Conservation (phyloP, 2,888 invertebrate species). For the Brachypterus glaber region DNA sequence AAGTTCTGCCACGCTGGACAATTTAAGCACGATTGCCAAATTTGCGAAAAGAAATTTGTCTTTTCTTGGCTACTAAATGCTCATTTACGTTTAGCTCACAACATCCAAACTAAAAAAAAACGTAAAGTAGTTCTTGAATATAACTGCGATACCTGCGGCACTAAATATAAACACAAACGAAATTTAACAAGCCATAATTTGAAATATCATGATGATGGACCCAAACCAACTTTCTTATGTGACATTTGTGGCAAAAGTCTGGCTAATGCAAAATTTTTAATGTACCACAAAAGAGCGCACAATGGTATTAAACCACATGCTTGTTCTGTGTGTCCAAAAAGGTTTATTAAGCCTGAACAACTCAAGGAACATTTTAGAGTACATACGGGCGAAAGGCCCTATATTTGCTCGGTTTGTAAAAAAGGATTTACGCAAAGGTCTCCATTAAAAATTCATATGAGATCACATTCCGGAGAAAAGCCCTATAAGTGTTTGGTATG, state of each 20-base stretch:
- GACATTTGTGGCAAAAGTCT: conserved; percentile 50
- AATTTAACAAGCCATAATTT: conserved; percentile 32
- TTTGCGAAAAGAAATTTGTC: conserved; percentile 3
- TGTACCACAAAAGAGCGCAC: conserved; percentile 46
- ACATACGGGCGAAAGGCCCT: conserved; percentile 46
- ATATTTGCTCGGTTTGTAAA: conserved; percentile 36
- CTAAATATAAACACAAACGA: conserved; percentile 26
- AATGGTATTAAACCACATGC: conserved; percentile 44
- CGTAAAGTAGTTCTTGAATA: conserved; percentile 22
- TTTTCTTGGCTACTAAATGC: conserved; percentile 44
- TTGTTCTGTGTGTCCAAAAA: conserved; percentile 40
- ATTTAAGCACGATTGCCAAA: background rate
- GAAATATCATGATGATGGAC: conserved; percentile 39
- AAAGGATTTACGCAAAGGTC: conserved; percentile 21
- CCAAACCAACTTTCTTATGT: conserved; percentile 40
- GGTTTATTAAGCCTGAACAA: conserved; percentile 51
- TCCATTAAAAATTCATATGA: conserved; percentile 18
- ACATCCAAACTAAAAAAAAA: conserved; percentile 22
- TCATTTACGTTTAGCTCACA: conserved; percentile 45
- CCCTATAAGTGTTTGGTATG: conserved; percentile 49
- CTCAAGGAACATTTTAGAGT: conserved; percentile 49
- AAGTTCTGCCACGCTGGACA: background rate
- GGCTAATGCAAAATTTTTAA: conserved; percentile 43
- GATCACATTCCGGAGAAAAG: conserved; percentile 27
- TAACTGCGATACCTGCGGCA: background rate